Evolutionary conservation across 2,113 vertebrate genomes (phyloP).

Genomic region (Chrysemys picta): DNA sequence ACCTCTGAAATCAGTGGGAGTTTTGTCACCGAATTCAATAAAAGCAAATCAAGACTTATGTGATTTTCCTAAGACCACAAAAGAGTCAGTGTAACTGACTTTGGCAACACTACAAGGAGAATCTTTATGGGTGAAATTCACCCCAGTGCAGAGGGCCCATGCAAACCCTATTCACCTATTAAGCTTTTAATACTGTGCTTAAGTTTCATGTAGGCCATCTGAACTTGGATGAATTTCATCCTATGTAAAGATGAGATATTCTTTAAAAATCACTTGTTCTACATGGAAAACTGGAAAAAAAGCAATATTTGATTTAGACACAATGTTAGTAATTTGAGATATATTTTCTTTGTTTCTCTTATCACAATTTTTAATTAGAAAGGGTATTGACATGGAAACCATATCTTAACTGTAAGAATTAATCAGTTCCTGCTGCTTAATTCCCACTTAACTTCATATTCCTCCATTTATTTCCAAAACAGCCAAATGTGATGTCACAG

Average conservation of each 20-base stretch:
- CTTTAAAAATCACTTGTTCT: background rate
- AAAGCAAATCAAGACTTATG: background rate
- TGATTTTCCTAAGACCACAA: background rate
- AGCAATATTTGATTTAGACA: background rate
- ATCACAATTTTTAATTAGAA: background rate
- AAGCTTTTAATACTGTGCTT: background rate
- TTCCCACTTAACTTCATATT: background rate
- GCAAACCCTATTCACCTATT: background rate
- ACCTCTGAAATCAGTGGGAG: background rate
- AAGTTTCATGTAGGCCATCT: background rate
- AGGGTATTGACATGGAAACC: background rate
- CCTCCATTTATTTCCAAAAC: background rate
- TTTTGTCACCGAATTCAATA: background rate
- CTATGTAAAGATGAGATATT: background rate
- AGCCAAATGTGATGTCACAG: background rate
- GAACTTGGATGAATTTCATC: background rate
- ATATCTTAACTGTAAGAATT: background rate
- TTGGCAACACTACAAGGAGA: background rate
- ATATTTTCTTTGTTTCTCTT: background rate
- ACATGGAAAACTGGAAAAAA: background rate
- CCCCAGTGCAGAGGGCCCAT: fast-evolving
- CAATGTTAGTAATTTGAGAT: background rate
- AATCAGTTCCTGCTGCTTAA: background rate
- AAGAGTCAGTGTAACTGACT: background rate
- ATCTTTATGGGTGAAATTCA: background rate